Percentiles rank a stretch among this genome's conserved stretches.
phyloP scores from a whole-genome alignment of 2,888 invertebrate genomes.

The Uloborus plumipes region DNA sequence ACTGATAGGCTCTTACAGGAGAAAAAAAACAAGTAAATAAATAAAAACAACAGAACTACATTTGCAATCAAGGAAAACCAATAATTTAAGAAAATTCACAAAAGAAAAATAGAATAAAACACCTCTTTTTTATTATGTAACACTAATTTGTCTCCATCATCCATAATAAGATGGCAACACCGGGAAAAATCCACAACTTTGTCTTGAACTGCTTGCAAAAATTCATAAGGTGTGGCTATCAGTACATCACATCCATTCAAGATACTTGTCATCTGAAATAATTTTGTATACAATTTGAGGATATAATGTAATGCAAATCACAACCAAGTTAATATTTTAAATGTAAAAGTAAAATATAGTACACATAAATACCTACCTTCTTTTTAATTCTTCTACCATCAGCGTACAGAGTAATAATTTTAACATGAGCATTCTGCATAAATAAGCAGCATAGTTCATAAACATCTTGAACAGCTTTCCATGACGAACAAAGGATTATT shows the following conservation, averaged over 20 bases:
- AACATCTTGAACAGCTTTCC: conserved; percentile 73
- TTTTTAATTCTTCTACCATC: conserved; percentile 69
- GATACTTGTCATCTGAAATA: conserved; percentile 72
- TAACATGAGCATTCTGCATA: conserved; percentile 58
- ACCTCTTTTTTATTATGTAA: conserved; percentile 30
- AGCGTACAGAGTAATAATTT: conserved; percentile 69
- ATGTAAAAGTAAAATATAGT: not conserved
- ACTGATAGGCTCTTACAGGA: no score
- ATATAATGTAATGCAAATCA: no score
- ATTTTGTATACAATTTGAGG: no score
- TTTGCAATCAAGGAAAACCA: no score
- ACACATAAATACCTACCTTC: conserved; percentile 69
- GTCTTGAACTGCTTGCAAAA: conserved; percentile 74
- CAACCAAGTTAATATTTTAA: not conserved
- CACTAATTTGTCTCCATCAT: conserved; percentile 73
- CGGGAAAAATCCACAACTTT: conserved; percentile 76
- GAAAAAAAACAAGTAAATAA: no score
- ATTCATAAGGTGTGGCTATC: conserved; percentile 79
- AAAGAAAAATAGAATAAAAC: not conserved
- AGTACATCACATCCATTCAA: conserved; percentile 81
- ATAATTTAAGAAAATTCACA: no score
- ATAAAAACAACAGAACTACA: no score
- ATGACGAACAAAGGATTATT: conserved; percentile 79
- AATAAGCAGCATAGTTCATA: conserved; percentile 66
- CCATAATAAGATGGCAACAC: conserved; percentile 79